Base-by-base conservation (phyloP, 2,888 invertebrate species). In the Leptinotarsa rubiginosa region DNA sequence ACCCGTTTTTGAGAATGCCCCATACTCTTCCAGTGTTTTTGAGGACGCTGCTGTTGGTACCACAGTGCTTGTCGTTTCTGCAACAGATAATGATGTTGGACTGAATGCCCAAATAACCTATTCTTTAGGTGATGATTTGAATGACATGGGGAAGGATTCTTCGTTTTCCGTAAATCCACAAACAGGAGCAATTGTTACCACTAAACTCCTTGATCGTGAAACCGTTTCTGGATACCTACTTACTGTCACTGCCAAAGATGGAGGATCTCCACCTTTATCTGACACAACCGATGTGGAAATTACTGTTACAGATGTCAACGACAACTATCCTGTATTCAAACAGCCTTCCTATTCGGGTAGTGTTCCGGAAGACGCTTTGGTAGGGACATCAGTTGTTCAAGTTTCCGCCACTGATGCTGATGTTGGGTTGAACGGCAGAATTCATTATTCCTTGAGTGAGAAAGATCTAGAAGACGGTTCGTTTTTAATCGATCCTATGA, bases 261-360 rank as follows among this genome's bases (percentile, higher is more conserved):
- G 97, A 1, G 99, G 99, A 1, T 92, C 92, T 54, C 98, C 98
- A 0, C 93, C 97, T 0, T 88, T 97, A 18, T 95, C 96, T 1
- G 98, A 98, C 84, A 97, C 97, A 0, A 98, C 98, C 0, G 97
- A 97, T 83, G 95, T 99, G 0, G 97, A 98, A 87, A 96, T 99
- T 80, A 94, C 96, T 0, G 94, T 99, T 0, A 94, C 95, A 0
- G 99, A 99, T 86, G 96, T 98, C 0, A 99, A 99, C 85, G 99
- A 99, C 85, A 97, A 98, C 85, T 92, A 95, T 5, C 98, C 98
- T 0, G 90, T 92, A 0, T 98, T 98, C 87, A 94, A 94, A 80
- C 93, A 94, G 76, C 91, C 93, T 0, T 90, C 94, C 4, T 97
- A 97, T 83, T 92, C 93, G 20, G 94, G 96, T 0, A 93, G 92